Evolutionary conservation across 2,797 vertebrate species (phyloP), one percentile per base, ranked within the genome.

Genomic region (Peromyscus aztecus): DNA sequence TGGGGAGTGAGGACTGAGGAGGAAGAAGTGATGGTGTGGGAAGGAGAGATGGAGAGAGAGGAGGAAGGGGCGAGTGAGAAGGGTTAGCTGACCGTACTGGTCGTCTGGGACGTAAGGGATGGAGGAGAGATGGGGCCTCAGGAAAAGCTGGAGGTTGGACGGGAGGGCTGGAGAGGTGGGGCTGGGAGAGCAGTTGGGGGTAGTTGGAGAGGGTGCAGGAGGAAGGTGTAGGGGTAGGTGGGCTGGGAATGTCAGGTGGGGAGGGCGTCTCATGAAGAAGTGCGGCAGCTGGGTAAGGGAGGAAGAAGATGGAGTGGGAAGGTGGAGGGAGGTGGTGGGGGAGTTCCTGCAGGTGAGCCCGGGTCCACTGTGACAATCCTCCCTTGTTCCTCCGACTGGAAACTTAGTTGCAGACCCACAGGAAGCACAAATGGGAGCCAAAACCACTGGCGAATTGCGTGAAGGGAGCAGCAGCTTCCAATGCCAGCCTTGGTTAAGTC

Each of bases 21-120:
- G n/a, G 10, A 37, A 0, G 10, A 31, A 0, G 0, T 4, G 57
- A 14, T 24, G 24, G 34, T 19, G 19, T 52, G 19, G 29, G n/a
- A 29, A 65, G 10, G 13, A 49, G 59, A 16, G 40, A 71, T 11
- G 49, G 49, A 87, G 34, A 52, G 43, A 19, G 4, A 43, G 61
- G 40, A 49, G 21, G 31, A 34, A 0, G 13, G 3, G 13, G 31
- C 23, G 61, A n/a, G 52, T 21, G 24, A 37, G 24, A 40, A 57
- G 52, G 11, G 31, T 23, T 23, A 23, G 43, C 11, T 29, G 37
- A 46, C 27, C 43, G 1, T 83, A 12, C 59, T 84, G 43, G 14
- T 52, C 9, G 14, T 31, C 31, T 52, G 29, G 31, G 31, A 78
- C 34, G 46, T 52, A n/a, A 49, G 63, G 61, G 5, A n/a, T 31